phyloP scores from a whole-genome alignment of 2,113 vertebrate genomes.

The Fulmarus glacialis region DNA sequence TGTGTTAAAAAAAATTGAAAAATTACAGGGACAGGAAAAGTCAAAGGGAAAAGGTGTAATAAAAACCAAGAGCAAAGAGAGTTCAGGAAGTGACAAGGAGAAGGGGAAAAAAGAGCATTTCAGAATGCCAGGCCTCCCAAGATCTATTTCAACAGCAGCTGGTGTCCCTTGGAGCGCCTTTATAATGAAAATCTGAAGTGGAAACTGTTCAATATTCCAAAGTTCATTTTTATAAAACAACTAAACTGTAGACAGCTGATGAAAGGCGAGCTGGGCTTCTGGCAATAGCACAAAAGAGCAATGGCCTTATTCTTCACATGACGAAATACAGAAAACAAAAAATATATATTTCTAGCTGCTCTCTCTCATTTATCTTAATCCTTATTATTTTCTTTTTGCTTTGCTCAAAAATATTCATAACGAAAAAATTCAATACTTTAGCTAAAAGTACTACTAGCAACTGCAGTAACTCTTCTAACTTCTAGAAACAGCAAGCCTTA shows the following conservation, averaged over 20 bases:
- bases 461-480: neutral
- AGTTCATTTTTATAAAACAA: constrained; percentile 32
- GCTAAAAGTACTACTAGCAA: neutral
- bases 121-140: neutral
- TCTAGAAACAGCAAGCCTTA: neutral
- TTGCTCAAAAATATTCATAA: neutral
- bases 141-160: constrained; percentile 6
- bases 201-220: constrained; percentile 16
- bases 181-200: constrained; percentile 26
- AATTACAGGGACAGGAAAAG: neutral
- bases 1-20: neutral
- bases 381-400: neutral
- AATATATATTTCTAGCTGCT: neutral
- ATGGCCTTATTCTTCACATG: neutral
- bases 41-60: neutral
- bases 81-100: neutral
- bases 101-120: neutral
- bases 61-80: neutral
- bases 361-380: neutral
- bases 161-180: constrained; percentile 6
- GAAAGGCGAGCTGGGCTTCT: neutral
- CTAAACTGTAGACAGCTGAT: neutral
- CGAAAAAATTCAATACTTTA: neutral
- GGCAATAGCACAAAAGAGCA: neutral
- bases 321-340: neutral